Evolutionary conservation across 1,140 invertebrate genomes (phyloP).

Genomic region (Phortica variegata): DNA sequence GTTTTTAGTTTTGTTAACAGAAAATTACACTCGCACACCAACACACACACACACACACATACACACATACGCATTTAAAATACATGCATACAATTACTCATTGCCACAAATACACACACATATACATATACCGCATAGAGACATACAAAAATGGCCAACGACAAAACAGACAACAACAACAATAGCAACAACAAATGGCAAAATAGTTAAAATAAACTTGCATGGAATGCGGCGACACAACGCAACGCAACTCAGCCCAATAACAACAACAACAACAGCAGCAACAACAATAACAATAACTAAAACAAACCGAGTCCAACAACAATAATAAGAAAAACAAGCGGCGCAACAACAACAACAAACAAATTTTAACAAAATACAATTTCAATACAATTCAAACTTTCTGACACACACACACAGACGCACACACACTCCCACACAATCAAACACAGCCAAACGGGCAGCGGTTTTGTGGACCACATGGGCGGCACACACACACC

Average conservation of each 20-base stretch:
- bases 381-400: conserved; percentile 57
- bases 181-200: conserved; percentile 28
- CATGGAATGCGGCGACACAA: conserved; percentile 44
- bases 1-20: conserved; percentile 40
- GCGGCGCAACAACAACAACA: conserved; percentile 39
- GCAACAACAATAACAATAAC: conserved; percentile 40
- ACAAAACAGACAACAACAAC: conserved; percentile 1
- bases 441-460: conserved; percentile 1
- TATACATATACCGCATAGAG: conserved; percentile 6
- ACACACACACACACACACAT: conserved; percentile 1
- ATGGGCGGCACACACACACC: conserved; percentile 10
- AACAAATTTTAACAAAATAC: conserved; percentile 55
- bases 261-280: conserved; percentile 11
- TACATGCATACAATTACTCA: too few relatives aligned
- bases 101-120: conserved; percentile 31
- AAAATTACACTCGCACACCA: conserved; percentile 24
- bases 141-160: not conserved
- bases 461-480: conserved; percentile 10
- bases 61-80: conserved; percentile 14
- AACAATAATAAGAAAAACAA: conserved; percentile 11
- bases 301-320: conserved; percentile 29
- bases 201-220: conserved; percentile 31
- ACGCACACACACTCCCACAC: conserved; percentile 6
- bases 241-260: conserved; percentile 12
- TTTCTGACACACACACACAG: conserved; percentile 42